Evolutionary conservation across 2,113 vertebrate species (phyloP).

Genomic region (Phaethornis superciliosus): DNA sequence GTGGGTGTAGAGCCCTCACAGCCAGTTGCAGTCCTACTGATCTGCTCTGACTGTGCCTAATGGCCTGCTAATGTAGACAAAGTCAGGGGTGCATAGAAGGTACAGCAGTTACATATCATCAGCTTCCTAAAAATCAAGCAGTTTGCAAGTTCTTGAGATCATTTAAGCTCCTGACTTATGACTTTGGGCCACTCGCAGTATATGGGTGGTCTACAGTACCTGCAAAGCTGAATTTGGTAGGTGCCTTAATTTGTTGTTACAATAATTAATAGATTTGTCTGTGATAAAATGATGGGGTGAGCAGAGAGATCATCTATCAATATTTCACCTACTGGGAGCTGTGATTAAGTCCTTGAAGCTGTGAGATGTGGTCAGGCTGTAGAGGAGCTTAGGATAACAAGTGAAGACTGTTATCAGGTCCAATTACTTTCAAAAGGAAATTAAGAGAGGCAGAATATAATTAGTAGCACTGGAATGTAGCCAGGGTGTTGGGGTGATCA

Average conservation of each 20-base stretch:
- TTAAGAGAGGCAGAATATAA: constrained; percentile 61
- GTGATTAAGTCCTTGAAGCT: constrained; percentile 40
- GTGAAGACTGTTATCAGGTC: constrained; percentile 28
- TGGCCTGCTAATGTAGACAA: background rate
- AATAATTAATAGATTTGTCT: constrained; percentile 42
- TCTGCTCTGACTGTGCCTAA: background rate
- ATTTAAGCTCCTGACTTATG: constrained; percentile 23
- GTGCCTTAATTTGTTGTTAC: background rate
- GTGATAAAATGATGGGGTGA: constrained; percentile 24
- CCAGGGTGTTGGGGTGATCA: constrained; percentile 51
- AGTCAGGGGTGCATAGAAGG: background rate
- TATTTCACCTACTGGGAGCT: constrained; percentile 41
- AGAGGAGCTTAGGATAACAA: constrained; percentile 44
- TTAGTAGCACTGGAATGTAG: constrained; percentile 56
- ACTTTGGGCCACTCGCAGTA: background rate
- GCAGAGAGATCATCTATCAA: constrained; percentile 17
- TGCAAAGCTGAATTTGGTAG: background rate
- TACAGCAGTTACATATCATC: constrained; percentile 2
- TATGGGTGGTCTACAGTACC: background rate
- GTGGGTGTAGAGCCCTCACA: background rate
- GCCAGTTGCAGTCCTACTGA: background rate
- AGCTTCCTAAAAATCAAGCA: constrained; percentile 31
- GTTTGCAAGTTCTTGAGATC: constrained; percentile 10
- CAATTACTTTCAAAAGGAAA: constrained; percentile 60
- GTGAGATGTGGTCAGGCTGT: constrained; percentile 35